Evolutionary conservation across 2,797 vertebrate species (phyloP), one percentile per base, ranked within the genome.

Genomic region (Sebastes matsubarae): DNA sequence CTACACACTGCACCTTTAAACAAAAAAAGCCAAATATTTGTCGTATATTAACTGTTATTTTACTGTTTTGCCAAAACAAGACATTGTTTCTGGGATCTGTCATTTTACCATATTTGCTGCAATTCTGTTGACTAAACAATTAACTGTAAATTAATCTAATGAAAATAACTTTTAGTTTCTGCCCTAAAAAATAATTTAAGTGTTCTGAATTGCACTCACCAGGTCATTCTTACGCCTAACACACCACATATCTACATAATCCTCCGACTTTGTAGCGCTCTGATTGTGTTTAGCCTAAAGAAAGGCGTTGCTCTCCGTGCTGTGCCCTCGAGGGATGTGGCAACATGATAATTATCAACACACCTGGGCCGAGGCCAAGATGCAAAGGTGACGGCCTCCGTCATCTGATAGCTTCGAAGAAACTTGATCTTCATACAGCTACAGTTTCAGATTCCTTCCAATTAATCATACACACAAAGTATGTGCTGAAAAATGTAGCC

Each of bases 291-390:
- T 16, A 52, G 25, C 68, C 22, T 69, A 67, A 75, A 34, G 27
- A 66, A 59, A 63, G 63, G 57, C 5, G 18, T 42, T 42, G 1
- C 20, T 29, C 20, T 29, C 32, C 16, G 61, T 25, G 25, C 52
- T 34, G 5, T 36, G 52, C 70, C 66, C 25, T 7, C 3, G 22
- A 71, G 60, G 60, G 36, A 0, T 27, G 27, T 12, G 29, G 7
- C 72, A 55, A 46, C 72, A 34, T 22, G 32, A 69, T 68, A 81
- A 67, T 83, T 52, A 68, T 58, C 71, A 27, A 72, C 29, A 67
- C 61, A 74, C 58, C 64, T 77, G 79, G 66, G 14, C 54, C 1
- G 4, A 70, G 5, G 84, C 63, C 68, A 89, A 52, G 22, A 69
- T 30, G 66, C 8, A 77, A 70, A 74, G 75, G 54, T 75, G 72